Base-by-base conservation (phyloP, 2,797 vertebrate species). In the Delichon dasypus region DNA sequence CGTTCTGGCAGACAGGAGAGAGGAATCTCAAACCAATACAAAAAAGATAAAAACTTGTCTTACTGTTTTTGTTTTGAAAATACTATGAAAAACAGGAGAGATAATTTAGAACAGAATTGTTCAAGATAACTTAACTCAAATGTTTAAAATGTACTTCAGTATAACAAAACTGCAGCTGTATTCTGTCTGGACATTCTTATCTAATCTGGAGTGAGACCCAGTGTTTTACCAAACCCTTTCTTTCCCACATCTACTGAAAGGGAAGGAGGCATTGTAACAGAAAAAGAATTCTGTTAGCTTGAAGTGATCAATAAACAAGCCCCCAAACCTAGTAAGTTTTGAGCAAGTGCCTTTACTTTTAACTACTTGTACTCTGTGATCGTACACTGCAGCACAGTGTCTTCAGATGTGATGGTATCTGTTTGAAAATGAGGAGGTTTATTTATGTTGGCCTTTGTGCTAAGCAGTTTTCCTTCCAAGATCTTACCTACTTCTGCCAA, bases 161-260 rank as follows among this genome's bases (percentile, higher is more conserved):
- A 1, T 61, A 32, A 44, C 20, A 47, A 75, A 16, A 17, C 17
- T 61, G 30, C 38, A 90, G 0, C 61, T 1, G 0, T 66, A 6
- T 75, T 81, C 47, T 78, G 6, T 78, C 53, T 78, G 74, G 34
- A 38, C 27, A 7, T 6, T 47, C 2, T 64, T 55, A 62, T 3
- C 27, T 78, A 68, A 27, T 84, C n/a, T 23, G 65, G 51, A 75
- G 47, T 27, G n/a, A 81, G 7, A 47, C 27, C 10, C 20, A 3
- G 6, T 86, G 48, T 68, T 84, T 48, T 54, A 62, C n/a, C 47
- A 87, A 85, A 29, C 30, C 21, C 9, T 47, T 78, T 83, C 18
- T 91, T 86, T 88, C 44, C 58, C 40, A 6, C 29, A 11, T 73
- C 14, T 85, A 3, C 14, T 48, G 71, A 92, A 78, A 36, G 22